Percentiles rank a stretch among this genome's conserved stretches.
These are phyloP conservation scores for Mesocricetus auratus DNA, from an alignment of 2,113 vertebrate genomes.

Conservation along the genomic window DNA sequence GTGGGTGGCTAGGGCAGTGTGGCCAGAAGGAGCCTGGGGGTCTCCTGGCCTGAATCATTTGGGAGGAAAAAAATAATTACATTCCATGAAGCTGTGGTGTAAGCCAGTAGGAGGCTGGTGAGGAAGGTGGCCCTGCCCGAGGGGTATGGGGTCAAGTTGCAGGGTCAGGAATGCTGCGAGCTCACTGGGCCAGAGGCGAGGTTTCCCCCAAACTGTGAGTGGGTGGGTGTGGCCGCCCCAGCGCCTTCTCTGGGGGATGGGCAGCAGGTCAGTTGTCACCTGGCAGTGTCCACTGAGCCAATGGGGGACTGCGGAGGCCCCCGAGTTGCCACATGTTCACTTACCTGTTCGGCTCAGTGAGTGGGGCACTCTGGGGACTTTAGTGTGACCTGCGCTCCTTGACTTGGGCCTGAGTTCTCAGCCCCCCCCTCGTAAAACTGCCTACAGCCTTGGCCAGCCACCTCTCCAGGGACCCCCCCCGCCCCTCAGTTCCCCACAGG, in stretches of 20 bases:
- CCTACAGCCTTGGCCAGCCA: not conserved
- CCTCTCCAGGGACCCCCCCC: not conserved
- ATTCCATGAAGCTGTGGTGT: slow-evolving; percentile 83
- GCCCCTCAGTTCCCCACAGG: too few species aligned
- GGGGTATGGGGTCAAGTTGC: not conserved
- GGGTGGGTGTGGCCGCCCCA: not conserved
- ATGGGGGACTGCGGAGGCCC: too few species aligned
- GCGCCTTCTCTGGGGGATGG: not conserved
- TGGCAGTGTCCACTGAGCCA: not conserved
- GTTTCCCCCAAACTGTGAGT: slow-evolving; percentile 67
- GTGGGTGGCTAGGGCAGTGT: slow-evolving; percentile 64
- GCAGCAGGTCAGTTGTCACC: not conserved
- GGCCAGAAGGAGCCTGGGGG: slow-evolving; percentile 83
- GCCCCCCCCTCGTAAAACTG: not conserved
- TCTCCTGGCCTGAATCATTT: slow-evolving; percentile 89
- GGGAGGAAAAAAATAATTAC: slow-evolving; percentile 89
- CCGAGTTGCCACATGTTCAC: too few species aligned
- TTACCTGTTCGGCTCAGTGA: not conserved
- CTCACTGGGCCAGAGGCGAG: slow-evolving; percentile 70
- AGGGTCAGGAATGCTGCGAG: not conserved
- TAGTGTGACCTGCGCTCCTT: too few species aligned
- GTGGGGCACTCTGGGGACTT: not conserved
- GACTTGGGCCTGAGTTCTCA: not conserved
- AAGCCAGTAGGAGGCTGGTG: slow-evolving; percentile 65
- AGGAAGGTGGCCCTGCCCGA: slow-evolving; percentile 80